Percentiles rank a stretch among this genome's conserved stretches.
Evolutionary conservation across 2,888 invertebrate species (phyloP).

Genomic region (Cabera pusaria): DNA sequence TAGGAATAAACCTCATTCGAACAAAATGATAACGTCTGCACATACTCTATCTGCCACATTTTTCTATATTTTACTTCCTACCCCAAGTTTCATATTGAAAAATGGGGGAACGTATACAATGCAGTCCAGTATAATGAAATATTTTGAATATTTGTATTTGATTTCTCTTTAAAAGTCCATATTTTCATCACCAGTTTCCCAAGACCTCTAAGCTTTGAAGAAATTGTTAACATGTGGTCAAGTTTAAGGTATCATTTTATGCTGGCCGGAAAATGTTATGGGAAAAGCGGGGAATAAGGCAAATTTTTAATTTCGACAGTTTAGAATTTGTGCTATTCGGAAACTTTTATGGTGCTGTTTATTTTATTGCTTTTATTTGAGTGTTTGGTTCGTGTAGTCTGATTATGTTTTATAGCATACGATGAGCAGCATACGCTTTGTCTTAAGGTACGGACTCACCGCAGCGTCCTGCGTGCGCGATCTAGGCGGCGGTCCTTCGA

Average conservation of each 20-base stretch:
- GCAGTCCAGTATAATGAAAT: slow-evolving; percentile 65
- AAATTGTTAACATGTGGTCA: slow-evolving; percentile 1
- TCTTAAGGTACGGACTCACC: too few species aligned
- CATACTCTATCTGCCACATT: too few species aligned
- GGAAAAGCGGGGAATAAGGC: slow-evolving; percentile 18
- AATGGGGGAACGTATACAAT: slow-evolving; percentile 58
- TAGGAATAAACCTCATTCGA: too few species aligned
- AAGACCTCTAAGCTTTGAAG: slow-evolving; percentile 32
- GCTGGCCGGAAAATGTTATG: slow-evolving; percentile 33
- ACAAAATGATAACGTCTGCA: too few species aligned
- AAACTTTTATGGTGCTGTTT: slow-evolving; percentile 30
- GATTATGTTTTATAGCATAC: too few species aligned
- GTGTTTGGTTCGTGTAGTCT: slow-evolving; percentile 6
- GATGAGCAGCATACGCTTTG: too few species aligned
- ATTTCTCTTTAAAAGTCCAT: slow-evolving; percentile 53
- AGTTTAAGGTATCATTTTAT: slow-evolving; percentile 29
- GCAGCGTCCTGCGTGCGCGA: too few species aligned
- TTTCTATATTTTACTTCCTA: slow-evolving; percentile 12
- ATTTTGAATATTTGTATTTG: slow-evolving; percentile 75
- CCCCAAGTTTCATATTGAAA: slow-evolving; percentile 48
- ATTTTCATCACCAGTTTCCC: slow-evolving; percentile 40
- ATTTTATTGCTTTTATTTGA: slow-evolving; percentile 25
- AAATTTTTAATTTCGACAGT: slow-evolving; percentile 33
- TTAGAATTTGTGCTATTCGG: slow-evolving; percentile 34
- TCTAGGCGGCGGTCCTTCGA: too few species aligned